Conservation (phyloP, 2,888 invertebrate species). For the Mimachlamys varia region DNA sequence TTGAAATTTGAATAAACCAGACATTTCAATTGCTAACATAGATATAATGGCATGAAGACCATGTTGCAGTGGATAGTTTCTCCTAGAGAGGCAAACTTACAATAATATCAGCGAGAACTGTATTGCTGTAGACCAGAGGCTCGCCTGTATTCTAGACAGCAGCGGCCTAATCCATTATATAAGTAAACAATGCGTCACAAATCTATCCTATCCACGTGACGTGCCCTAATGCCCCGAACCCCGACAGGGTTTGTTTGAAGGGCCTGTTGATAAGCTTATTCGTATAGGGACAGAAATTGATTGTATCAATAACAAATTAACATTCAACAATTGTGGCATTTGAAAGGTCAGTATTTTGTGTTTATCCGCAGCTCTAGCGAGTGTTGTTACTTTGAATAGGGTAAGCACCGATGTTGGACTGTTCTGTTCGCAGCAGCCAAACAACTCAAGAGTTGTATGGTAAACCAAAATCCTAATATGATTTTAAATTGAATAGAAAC, state of each 20-base stretch:
- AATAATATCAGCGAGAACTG: too few species aligned
- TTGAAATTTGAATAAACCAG: too few species aligned
- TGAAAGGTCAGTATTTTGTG: not conserved
- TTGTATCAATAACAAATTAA: conserved; percentile 9
- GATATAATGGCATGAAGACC: too few species aligned
- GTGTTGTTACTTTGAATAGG: not conserved
- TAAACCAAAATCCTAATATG: not conserved
- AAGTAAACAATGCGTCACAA: not conserved
- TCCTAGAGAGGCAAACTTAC: too few species aligned
- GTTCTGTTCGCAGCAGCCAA: not conserved
- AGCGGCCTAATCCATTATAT: not conserved
- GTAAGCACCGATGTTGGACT: not conserved
- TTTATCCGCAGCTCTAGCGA: not conserved
- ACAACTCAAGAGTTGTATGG: not conserved
- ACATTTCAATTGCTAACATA: too few species aligned
- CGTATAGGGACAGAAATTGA: not conserved
- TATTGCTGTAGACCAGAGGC: too few species aligned
- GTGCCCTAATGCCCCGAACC: not conserved
- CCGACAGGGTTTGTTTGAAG: conserved; percentile 12
- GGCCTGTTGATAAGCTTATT: not conserved
- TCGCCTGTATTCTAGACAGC: not conserved
- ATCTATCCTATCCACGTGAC: not conserved
- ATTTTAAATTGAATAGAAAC: conserved; percentile 10
- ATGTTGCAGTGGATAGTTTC: too few species aligned
- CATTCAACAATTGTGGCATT: not conserved